Percentiles rank a stretch among this genome's conserved stretches.
These are phyloP conservation scores for Nasonia giraulti DNA, from an alignment of 1,140 invertebrate species.

Conservation along the genomic window DNA sequence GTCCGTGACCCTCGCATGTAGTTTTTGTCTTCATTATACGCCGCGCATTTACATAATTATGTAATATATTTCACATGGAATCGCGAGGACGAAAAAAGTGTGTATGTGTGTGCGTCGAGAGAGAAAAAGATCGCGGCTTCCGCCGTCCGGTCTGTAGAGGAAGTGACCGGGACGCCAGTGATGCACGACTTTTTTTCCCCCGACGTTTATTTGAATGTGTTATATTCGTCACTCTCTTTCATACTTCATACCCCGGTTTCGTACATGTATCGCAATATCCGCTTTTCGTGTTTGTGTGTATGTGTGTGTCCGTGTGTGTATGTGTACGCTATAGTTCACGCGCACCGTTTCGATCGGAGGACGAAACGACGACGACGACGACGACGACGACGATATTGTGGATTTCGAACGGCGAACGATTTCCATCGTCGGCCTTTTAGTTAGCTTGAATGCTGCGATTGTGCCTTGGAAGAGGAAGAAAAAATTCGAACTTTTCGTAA, in stretches of 20 bases:
- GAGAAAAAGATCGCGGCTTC: not conserved
- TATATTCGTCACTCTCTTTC: not conserved
- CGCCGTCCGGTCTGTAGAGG: constrained; percentile 38
- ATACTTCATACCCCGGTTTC: not conserved
- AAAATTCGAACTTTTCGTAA: not conserved
- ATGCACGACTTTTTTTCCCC: not conserved
- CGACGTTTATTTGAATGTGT: not conserved
- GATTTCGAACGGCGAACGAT: not conserved
- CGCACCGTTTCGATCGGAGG: constrained; percentile 22
- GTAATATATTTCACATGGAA: constrained; percentile 37
- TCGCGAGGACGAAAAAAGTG: constrained; percentile 28
- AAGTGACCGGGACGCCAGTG: constrained; percentile 28
- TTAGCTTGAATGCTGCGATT: constrained; percentile 31
- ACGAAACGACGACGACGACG: constrained; percentile 36
- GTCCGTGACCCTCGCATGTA: constrained; percentile 1
- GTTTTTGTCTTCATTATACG: not conserved
- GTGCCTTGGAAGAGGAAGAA: constrained; percentile 45
- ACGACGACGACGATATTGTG: constrained; percentile 33
- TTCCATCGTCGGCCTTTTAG: constrained; percentile 1
- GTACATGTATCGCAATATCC: not conserved
- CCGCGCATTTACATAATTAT: constrained; percentile 26
- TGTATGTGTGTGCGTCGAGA: not conserved
- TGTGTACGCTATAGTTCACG: constrained; percentile 5
- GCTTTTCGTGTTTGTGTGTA: not conserved
- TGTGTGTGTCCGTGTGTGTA: too few relatives aligned